Evolutionary conservation across 2,888 invertebrate genomes (phyloP).

Genomic region (Chalcis sispes): DNA sequence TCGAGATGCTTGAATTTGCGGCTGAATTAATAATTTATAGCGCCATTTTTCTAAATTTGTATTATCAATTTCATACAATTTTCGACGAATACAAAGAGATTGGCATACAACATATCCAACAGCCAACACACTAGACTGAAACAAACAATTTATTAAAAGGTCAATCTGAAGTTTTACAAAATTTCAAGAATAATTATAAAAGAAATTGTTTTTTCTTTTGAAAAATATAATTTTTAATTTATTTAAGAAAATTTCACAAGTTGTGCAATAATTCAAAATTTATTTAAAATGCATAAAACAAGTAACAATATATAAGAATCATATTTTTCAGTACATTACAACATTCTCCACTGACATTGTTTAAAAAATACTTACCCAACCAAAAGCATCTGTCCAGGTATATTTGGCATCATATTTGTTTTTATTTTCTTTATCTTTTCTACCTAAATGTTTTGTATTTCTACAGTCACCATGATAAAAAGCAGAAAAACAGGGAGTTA

Average conservation of each 20-base stretch:
- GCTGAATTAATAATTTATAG: slow-evolving; percentile 60
- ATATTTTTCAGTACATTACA: no score
- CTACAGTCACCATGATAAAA: slow-evolving; percentile 63
- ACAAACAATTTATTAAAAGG: not conserved
- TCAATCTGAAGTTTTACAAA: not conserved
- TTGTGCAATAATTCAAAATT: slow-evolving; percentile 22
- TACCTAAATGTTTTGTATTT: slow-evolving; percentile 61
- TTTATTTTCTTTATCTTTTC: slow-evolving; percentile 63
- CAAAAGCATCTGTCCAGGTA: slow-evolving; percentile 70
- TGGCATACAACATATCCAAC: slow-evolving; percentile 82
- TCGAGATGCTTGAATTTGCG: slow-evolving; percentile 59
- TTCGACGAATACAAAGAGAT: slow-evolving; percentile 75
- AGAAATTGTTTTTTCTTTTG: not conserved
- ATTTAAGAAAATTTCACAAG: not conserved
- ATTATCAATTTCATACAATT: slow-evolving; percentile 63
- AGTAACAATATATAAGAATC: no score
- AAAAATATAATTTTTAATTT: not conserved
- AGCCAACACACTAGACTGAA: slow-evolving; percentile 80
- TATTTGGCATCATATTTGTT: slow-evolving; percentile 68
- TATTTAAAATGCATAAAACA: not conserved
- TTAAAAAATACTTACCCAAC: slow-evolving; percentile 67
- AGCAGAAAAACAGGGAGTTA: slow-evolving; percentile 60
- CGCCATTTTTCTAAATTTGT: slow-evolving; percentile 59
- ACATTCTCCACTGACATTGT: not conserved
- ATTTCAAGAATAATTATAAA: not conserved